Evolutionary conservation across 1,140 invertebrate genomes (phyloP), one percentile per base, ranked within the genome.

Genomic region (Portunus trituberculatus): DNA sequence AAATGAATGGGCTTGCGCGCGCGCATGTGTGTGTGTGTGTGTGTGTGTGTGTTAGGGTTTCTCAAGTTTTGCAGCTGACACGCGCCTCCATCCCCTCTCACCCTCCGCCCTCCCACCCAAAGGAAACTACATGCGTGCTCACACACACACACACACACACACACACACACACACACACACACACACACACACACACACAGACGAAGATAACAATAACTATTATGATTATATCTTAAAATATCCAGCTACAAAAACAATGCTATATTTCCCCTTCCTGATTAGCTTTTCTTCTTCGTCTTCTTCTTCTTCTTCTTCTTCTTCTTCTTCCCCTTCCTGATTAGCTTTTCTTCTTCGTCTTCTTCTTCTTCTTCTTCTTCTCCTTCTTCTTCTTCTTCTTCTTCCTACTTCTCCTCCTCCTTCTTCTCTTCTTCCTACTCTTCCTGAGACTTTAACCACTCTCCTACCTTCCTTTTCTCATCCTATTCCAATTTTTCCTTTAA

Each of bases 91-190:
- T 16, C n/a, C 32, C 25, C 25, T 88, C 25, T 14, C 16, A 10
- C 6, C 46, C 28, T 4, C 16, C 45, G 45, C n/a, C 32, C 87
- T 8, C 46, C 16, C 87, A 39, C 25, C 14, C 84, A 87, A 20
- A 88, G 28, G 31, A 4, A 32, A 0, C 6, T n/a, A 88, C 48
- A 46, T 39, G 25, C 29, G n/a, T 6, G 46, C 32, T 46, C 88
- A 89, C 88, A 89, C 88, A 89, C 88, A 89, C 32, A 89, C 88
- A 90, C 39, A 90, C 39, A 90, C 39, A 90, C 39, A 46, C 39
- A 88, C 46, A 88, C 48, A 89, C 88, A 45, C 29, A 46, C 25
- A 89, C 32, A 89, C 88, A 89, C 88, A 89, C 88, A 89, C 88
- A 89, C 32, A 88, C 48, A 89, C 88, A 45, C 29, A 46, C 25